Base-by-base conservation (phyloP, 2,113 vertebrate species). In the Enhydra lutris region DNA sequence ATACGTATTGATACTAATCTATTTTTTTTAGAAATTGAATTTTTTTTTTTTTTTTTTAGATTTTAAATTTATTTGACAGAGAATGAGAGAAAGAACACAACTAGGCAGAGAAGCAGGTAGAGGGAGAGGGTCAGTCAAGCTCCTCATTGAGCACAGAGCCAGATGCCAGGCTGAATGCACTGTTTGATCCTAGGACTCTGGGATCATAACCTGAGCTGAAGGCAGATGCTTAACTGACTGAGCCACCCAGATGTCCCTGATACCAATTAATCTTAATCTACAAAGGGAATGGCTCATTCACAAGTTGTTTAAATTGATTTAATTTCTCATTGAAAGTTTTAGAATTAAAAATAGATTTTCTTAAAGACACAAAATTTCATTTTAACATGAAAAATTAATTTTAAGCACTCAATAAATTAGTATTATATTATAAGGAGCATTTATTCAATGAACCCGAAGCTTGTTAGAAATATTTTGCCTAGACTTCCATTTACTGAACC, bases 341-440 rank as follows among this genome's bases (percentile, higher is more conserved):
- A 11, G 73, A 80, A 50, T 93, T 87, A 93, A 96, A 92, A 96
- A 93, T 50, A 42, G 2, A 88, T 67, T 42, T 73, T 90, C 13
- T 42, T 93, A 11, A 13, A 45, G 6, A 52, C 6, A 17, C 18
- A 29, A 74, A 65, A 36, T 63, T 89, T 86, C 21, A 55, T 92
- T 95, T 92, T 87, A 79, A 39, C 29, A 90, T 65, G 31, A 86
- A 92, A 95, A 82, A 78, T 78, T 96, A 21, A 91, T 80, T 93
- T 78, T 57, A 50, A 85, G 31, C 21, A 34, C 29, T 95, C 80
- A 71, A 74, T 76, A 83, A 86, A 76, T 94, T 78, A 59, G 2
- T 61, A 67, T 94, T 81, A 42, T 65, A 36, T 94, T 81, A 42
- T 67, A 36, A 23, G 7, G 2, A 92, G 4, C 11, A 67, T 50